A percentile compares a stretch with the other conserved stretches of the same genome.
Evolutionary conservation across 1,140 invertebrate species (phyloP).

Genomic region (Drosophila burlai): DNA sequence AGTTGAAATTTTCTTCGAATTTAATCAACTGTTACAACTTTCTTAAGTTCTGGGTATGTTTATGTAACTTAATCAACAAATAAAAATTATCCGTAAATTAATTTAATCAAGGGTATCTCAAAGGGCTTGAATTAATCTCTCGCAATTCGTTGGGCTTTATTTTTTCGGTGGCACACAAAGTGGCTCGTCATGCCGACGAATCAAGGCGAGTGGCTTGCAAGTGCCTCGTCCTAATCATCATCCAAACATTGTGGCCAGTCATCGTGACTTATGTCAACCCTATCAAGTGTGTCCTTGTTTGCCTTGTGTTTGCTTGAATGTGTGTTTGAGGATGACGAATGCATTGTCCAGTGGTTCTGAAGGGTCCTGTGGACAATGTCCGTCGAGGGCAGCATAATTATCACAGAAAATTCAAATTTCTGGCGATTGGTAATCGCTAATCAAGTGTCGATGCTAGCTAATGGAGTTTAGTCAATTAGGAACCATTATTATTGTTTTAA

Average conservation of each 20-base stretch:
- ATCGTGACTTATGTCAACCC: slow-evolving; percentile 49
- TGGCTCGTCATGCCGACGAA: slow-evolving; percentile 38
- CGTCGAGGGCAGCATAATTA: not conserved
- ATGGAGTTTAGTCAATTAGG: not conserved
- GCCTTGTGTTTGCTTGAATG: not conserved
- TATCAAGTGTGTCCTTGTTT: slow-evolving; percentile 48
- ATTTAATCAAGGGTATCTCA: slow-evolving; percentile 2
- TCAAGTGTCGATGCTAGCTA: not conserved
- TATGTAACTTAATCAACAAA: no score
- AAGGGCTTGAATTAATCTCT: no score
- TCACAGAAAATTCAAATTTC: slow-evolving; percentile 9
- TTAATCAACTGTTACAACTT: not conserved
- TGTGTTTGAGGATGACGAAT: slow-evolving; percentile 10
- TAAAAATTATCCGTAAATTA: not conserved
- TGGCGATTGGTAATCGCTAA: slow-evolving; percentile 1
- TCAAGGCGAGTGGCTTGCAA: slow-evolving; percentile 36
- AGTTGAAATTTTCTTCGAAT: not conserved
- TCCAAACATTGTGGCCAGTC: slow-evolving; percentile 50
- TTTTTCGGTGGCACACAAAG: slow-evolving; percentile 19
- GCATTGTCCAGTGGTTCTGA: slow-evolving; percentile 9
- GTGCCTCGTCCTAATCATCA: slow-evolving; percentile 46
- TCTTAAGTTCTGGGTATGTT: no score
- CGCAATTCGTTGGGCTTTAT: not conserved
- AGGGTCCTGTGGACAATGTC: slow-evolving; percentile 5
- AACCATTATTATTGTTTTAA: no score